Evolutionary conservation across 2,113 vertebrate species (phyloP).

Genomic region (Rousettus leschenaultii): DNA sequence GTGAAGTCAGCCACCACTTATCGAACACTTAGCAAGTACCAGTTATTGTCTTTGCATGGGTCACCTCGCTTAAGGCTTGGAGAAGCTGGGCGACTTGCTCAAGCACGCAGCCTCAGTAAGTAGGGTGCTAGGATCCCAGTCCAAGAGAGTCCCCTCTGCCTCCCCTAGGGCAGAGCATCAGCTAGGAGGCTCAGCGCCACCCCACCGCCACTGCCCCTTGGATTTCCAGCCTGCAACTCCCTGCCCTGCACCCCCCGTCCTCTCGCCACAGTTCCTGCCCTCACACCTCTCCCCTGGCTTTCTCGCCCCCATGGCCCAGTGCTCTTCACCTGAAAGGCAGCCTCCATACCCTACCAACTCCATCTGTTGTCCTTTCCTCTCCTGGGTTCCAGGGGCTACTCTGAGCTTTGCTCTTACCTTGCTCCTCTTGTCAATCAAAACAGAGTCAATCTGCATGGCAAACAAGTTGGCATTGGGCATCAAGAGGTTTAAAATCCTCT

Average conservation of each 20-base stretch:
- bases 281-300: not conserved
- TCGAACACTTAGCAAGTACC: not conserved
- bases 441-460: not conserved
- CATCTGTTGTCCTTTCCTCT: not conserved
- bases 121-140: not conserved
- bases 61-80: not conserved
- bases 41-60: not conserved
- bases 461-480: not conserved
- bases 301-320: not conserved
- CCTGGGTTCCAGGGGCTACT: not conserved
- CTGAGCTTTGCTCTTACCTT: not conserved
- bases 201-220: not conserved
- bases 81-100: not conserved
- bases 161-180: not conserved
- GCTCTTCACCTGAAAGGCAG: not conserved
- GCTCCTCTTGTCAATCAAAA: not conserved
- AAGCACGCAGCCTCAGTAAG: not conserved
- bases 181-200: not conserved
- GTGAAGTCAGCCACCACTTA: no score
- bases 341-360: not conserved
- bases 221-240: not conserved
- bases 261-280: not conserved
- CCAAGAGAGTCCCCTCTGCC: not conserved
- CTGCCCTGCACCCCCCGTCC: not conserved
- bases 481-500: not conserved